A percentile compares a stretch with the other conserved stretches of the same genome.
phyloP scores from a whole-genome alignment of 2,888 invertebrate species.

The Drosophila meridionalis region DNA sequence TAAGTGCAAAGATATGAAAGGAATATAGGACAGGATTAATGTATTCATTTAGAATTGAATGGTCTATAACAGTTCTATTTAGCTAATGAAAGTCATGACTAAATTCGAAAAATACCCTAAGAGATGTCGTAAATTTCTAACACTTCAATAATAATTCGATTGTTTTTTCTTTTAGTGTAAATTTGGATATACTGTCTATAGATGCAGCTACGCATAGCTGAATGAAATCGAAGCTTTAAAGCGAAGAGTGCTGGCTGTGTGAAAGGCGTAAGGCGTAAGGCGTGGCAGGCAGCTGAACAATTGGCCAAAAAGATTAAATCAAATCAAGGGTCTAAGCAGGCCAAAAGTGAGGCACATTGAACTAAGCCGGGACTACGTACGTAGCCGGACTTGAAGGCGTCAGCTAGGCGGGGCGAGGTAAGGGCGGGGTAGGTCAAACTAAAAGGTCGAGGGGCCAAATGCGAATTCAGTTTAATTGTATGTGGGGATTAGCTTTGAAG shows the following conservation, averaged over 20 bases:
- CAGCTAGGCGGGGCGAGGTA: not conserved
- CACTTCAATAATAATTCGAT: not conserved
- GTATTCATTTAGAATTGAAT: no score
- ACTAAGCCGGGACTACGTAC: conserved; percentile 31
- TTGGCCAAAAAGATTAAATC: conserved; percentile 63
- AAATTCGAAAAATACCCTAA: no score
- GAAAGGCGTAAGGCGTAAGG: conserved; percentile 23
- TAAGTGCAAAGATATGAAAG: no score
- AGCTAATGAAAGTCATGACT: no score
- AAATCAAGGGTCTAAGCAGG: conserved; percentile 62
- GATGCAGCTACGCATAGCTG: not conserved
- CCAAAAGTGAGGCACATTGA: not conserved
- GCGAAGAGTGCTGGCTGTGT: not conserved
- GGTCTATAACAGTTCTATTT: no score
- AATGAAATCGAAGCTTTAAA: conserved; percentile 6
- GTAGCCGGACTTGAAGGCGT: not conserved
- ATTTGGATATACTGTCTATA: not conserved
- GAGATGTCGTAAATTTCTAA: not conserved
- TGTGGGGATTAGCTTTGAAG: conserved; percentile 59
- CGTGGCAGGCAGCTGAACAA: conserved; percentile 48
- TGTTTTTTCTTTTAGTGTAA: not conserved
- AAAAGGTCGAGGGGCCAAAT: conserved; percentile 12
- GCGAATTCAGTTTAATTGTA: conserved; percentile 45
- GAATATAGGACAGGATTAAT: no score
- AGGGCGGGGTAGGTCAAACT: not conserved